Percentiles rank a stretch among this genome's conserved stretches.
These are phyloP conservation scores for Polyodon spathula DNA, from an alignment of 2,113 vertebrate genomes.

Conservation along the genomic window DNA sequence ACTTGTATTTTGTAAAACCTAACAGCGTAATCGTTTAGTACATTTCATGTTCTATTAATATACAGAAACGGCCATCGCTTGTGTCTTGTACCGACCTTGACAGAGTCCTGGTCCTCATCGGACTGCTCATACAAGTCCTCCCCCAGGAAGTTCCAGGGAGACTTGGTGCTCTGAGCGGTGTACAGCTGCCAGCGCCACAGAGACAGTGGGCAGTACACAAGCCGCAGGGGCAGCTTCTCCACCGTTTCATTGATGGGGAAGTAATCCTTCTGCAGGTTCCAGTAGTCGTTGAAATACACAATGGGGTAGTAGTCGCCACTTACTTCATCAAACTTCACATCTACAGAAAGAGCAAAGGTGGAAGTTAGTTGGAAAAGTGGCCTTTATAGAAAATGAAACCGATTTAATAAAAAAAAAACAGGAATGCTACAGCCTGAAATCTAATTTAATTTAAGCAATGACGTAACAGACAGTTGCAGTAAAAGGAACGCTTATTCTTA, in stretches of 20 bases:
- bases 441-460: too few species aligned
- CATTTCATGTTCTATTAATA: too few species aligned
- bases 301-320: constrained; percentile 93
- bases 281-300: constrained; percentile 94
- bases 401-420: neutral
- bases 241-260: constrained; percentile 79
- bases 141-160: constrained; percentile 85
- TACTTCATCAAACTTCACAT: constrained; percentile 87
- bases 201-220: constrained; percentile 79
- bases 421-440: neutral
- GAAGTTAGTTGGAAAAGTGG: too few species aligned
- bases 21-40: too few species aligned
- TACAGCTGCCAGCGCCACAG: constrained; percentile 97
- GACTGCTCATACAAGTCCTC: constrained; percentile 90
- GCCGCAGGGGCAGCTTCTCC: constrained; percentile 65
- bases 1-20: too few species aligned
- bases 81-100: constrained; percentile 73
- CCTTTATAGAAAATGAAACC: neutral
- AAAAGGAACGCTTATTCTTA: constrained; percentile 39
- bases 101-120: constrained; percentile 89
- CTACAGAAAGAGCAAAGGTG: constrained; percentile 33
- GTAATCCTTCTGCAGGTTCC: constrained; percentile 94
- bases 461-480: too few species aligned
- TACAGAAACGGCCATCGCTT: neutral
- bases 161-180: constrained; percentile 79